Evolutionary conservation across 2,797 vertebrate genomes (phyloP).

Genomic region (Myotis planiceps): DNA sequence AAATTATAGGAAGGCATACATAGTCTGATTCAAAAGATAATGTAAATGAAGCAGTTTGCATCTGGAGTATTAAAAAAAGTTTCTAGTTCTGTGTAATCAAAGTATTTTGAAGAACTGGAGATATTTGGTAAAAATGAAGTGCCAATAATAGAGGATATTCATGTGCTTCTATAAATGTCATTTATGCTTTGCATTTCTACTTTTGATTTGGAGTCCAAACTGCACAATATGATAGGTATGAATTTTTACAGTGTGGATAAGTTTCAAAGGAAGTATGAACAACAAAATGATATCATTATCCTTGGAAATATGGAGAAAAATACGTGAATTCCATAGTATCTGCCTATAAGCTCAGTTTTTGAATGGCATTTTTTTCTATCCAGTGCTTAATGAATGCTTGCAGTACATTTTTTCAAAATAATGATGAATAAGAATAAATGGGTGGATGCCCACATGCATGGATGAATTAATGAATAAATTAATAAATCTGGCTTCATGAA

Average conservation of each 20-base stretch:
- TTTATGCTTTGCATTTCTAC: constrained; percentile 13
- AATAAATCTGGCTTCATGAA: neutral
- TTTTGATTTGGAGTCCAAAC: neutral
- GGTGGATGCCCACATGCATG: neutral
- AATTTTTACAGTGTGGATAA: neutral
- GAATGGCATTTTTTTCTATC: neutral
- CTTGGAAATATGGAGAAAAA: neutral
- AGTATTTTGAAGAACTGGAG: constrained; percentile 28
- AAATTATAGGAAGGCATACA: neutral
- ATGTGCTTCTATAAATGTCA: neutral
- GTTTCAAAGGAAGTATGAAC: neutral
- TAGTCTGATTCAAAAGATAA: neutral
- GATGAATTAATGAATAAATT: neutral
- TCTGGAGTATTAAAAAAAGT: neutral
- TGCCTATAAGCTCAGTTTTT: neutral
- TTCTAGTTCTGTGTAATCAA: constrained; percentile 54
- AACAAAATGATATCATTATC: neutral
- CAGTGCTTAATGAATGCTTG: neutral
- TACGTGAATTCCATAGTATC: neutral
- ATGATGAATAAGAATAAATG: neutral
- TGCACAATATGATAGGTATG: neutral
- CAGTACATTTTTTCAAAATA: neutral
- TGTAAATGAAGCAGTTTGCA: constrained; percentile 36
- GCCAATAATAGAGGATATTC: constrained; percentile 29
- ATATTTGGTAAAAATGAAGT: constrained; percentile 10